These are phyloP conservation scores for Bovichtus variegatus DNA, from an alignment of 2,797 vertebrate species.

Conservation along the genomic window DNA sequence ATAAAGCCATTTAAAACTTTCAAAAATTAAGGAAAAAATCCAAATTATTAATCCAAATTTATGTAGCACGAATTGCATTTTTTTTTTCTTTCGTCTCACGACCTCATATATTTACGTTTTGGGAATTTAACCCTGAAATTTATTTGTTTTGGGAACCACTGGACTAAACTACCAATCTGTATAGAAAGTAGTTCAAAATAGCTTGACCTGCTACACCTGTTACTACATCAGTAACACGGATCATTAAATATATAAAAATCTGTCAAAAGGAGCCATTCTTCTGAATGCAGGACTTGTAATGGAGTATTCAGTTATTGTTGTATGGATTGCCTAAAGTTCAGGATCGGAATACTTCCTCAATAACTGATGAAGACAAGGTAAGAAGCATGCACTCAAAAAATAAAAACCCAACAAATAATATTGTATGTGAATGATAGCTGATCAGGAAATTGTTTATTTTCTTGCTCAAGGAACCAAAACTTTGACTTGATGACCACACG, in stretches of 20 bases:
- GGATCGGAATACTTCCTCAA: not conserved
- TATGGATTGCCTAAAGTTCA: not conserved
- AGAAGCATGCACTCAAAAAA: not conserved
- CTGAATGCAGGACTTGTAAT: not conserved
- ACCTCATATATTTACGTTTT: no score
- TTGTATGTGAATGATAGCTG: not conserved
- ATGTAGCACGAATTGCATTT: no score
- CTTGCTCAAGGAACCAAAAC: not conserved
- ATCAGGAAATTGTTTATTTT: not conserved
- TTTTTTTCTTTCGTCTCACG: no score
- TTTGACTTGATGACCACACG: not conserved
- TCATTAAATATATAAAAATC: not conserved
- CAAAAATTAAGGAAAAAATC: no score
- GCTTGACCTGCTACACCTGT: not conserved
- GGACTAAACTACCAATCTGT: no score
- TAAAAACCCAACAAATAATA: not conserved
- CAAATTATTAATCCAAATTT: no score
- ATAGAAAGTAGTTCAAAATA: not conserved
- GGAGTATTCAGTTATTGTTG: not conserved
- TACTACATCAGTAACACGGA: not conserved
- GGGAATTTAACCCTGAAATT: no score
- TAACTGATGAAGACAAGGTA: not conserved
- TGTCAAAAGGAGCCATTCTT: no score
- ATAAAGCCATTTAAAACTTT: no score
- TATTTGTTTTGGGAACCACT: not conserved